These are phyloP conservation scores for Dendrolimus houi DNA, from an alignment of 2,888 invertebrate genomes.

Conservation along the genomic window DNA sequence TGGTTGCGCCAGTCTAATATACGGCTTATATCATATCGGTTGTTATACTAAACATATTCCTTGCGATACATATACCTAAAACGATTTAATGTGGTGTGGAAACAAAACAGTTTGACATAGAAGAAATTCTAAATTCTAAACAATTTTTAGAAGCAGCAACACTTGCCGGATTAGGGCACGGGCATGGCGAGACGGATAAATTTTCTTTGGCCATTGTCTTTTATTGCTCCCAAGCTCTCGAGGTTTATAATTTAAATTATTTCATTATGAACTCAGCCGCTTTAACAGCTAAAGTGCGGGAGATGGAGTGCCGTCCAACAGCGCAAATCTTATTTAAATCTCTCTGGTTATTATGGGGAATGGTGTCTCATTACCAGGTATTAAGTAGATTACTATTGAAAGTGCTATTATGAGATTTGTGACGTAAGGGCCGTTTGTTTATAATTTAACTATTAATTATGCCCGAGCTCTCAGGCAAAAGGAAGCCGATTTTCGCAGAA, in stretches of 20 bases:
- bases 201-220: constrained; percentile 43
- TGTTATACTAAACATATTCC: too few relatives aligned
- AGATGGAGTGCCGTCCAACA: background rate
- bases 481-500: too few relatives aligned
- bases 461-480: too few relatives aligned
- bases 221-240: constrained; percentile 43
- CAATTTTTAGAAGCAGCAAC: constrained; percentile 13
- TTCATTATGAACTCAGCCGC: constrained; percentile 41
- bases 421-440: background rate
- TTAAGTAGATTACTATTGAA: background rate
- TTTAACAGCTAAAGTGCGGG: constrained; percentile 11
- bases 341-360: background rate
- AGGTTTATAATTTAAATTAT: constrained; percentile 56
- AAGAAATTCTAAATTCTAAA: too few relatives aligned
- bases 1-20: too few relatives aligned
- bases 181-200: constrained; percentile 43
- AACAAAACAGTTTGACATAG: too few relatives aligned
- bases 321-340: background rate
- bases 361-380: background rate
- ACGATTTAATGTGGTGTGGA: too few relatives aligned
- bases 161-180: constrained; percentile 42
- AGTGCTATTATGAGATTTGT: background rate
- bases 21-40: too few relatives aligned
- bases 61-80: too few relatives aligned
- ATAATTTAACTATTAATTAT: too few relatives aligned